Conservation (phyloP, 2,797 vertebrate genomes). For the Muraenolepis orangiensis region DNA sequence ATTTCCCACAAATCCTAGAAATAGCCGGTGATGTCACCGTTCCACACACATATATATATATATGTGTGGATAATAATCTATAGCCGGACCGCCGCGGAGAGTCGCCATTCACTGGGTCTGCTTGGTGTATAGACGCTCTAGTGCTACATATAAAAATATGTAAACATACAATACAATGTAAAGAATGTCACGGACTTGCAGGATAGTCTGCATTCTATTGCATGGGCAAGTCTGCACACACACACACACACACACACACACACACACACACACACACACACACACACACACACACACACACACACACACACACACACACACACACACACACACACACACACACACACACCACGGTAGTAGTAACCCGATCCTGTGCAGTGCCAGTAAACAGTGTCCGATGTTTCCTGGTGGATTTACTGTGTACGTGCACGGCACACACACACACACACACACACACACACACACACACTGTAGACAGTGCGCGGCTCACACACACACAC, state of each 20-base stretch:
- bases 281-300: constrained; percentile 13
- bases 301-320: not conserved
- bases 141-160: not conserved
- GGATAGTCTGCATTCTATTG: not conserved
- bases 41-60: no score
- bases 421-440: constrained; percentile 32
- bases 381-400: constrained; percentile 58
- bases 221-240: not conserved
- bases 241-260: not conserved
- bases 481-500: no score
- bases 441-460: constrained; percentile 31
- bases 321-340: no score
- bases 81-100: constrained; percentile 31
- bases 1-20: constrained; percentile 62
- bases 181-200: no score
- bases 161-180: not conserved
- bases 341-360: constrained; percentile 15
- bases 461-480: no score
- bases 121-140: not conserved
- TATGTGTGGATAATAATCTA: constrained; percentile 62
- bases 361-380: constrained; percentile 60
- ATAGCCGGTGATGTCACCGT: constrained; percentile 65
- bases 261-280: constrained; percentile 8
- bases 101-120: not conserved
- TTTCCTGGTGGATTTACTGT: constrained; percentile 52